These are phyloP conservation scores for Mesitornis unicolor DNA, from an alignment of 2,113 vertebrate species.

Conservation along the genomic window DNA sequence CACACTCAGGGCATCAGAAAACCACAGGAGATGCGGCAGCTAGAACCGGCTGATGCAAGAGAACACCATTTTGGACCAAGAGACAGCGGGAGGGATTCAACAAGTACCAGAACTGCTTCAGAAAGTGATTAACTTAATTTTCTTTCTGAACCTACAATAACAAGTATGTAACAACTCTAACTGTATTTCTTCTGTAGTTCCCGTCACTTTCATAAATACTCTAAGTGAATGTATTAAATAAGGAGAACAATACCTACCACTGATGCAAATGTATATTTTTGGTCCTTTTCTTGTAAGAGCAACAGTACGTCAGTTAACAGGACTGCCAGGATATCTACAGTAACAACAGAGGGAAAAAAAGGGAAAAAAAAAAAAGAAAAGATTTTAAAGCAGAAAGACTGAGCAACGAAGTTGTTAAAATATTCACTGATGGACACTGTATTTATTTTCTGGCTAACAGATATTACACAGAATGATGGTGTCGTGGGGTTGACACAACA, in stretches of 20 bases:
- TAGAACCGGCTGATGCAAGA: not conserved
- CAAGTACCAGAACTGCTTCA: not conserved
- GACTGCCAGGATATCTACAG: slow-evolving; percentile 88
- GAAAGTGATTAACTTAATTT: not conserved
- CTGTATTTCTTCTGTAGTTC: not conserved
- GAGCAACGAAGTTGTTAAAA: not conserved
- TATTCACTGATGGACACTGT: not conserved
- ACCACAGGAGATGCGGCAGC: not conserved
- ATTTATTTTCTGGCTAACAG: slow-evolving; percentile 15
- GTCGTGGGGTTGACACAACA: not conserved
- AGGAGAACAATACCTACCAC: slow-evolving; percentile 79
- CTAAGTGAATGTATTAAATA: not conserved
- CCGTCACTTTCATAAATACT: not conserved
- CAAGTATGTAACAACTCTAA: not conserved
- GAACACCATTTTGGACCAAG: not conserved
- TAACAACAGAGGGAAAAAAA: not conserved
- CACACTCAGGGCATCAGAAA: not conserved
- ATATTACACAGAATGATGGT: not conserved
- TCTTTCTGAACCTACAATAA: not conserved
- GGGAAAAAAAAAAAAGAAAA: not conserved
- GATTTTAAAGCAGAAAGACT: not conserved
- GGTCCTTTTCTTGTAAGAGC: slow-evolving; percentile 95
- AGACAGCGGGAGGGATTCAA: not conserved
- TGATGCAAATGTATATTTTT: slow-evolving; percentile 88
- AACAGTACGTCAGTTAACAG: slow-evolving; percentile 89